phyloP scores from a whole-genome alignment of 2,797 vertebrate species.

The Babyrousa celebensis region DNA sequence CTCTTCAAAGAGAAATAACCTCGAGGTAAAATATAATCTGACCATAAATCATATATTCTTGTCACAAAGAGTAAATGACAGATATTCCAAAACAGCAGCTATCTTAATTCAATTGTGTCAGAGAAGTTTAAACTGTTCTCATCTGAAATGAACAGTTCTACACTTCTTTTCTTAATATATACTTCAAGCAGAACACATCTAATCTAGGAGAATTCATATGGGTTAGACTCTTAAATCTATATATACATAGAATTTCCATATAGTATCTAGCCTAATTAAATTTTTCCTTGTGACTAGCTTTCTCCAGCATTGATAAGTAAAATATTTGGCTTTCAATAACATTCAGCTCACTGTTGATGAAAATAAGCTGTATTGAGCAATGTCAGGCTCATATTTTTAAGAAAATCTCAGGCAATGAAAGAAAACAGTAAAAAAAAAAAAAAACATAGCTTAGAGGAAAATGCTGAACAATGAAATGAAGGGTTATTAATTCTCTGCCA shows the following conservation, averaged over 20 bases:
- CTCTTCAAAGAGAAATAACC: constrained; percentile 48
- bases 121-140: constrained; percentile 59
- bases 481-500: constrained; percentile 69
- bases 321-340: constrained; percentile 54
- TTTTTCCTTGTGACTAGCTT: neutral
- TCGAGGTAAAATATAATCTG: constrained; percentile 61
- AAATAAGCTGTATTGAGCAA: neutral
- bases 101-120: constrained; percentile 25
- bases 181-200: neutral
- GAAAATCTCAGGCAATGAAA: constrained; percentile 28
- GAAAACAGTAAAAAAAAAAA: constrained; percentile 41
- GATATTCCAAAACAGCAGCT: constrained; percentile 65
- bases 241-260: neutral
- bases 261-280: neutral
- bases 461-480: constrained; percentile 70
- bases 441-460: constrained; percentile 55
- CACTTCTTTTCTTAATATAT: neutral
- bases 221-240: constrained; percentile 5
- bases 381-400: constrained; percentile 28
- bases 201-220: constrained; percentile 31
- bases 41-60: constrained; percentile 20
- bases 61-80: constrained; percentile 67
- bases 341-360: constrained; percentile 7
- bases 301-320: constrained; percentile 32
- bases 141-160: constrained; percentile 2